These are phyloP conservation scores for Caenorhabditis inopinata DNA, from an alignment of 1,140 invertebrate species.

Conservation along the genomic window DNA sequence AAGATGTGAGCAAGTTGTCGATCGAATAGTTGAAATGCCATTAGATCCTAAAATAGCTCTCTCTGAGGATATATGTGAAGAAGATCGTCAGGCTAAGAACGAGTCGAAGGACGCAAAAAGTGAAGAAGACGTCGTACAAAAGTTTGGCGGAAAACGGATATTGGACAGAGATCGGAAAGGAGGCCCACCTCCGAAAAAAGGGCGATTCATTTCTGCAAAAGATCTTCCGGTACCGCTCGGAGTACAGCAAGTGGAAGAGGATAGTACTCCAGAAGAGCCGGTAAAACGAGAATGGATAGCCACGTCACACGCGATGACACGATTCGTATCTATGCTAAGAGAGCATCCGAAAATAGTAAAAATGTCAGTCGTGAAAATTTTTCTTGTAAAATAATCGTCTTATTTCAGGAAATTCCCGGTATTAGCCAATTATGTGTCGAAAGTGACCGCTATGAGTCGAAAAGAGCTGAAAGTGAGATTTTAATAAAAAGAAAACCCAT, in stretches of 20 bases:
- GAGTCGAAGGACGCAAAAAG: not conserved
- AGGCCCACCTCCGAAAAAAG: not conserved
- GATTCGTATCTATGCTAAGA: slow-evolving; percentile 2
- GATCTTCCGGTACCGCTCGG: not conserved
- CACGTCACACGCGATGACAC: not conserved
- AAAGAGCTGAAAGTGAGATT: not conserved
- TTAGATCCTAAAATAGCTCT: not conserved
- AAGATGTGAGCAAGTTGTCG: slow-evolving; percentile 1
- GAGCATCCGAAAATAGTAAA: slow-evolving; percentile 1
- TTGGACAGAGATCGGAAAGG: not conserved
- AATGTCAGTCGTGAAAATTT: not conserved
- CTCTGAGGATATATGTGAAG: slow-evolving; percentile 1
- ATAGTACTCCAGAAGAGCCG: not conserved
- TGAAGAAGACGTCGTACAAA: not conserved
- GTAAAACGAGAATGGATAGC: not conserved
- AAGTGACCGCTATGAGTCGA: not conserved
- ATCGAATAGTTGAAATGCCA: not conserved
- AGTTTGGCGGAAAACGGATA: not conserved
- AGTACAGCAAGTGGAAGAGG: not conserved
- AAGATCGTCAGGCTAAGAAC: not conserved
- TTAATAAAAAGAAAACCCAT: no score
- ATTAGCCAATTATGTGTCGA: not conserved
- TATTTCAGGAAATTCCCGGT: not conserved
- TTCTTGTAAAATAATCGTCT: no score
- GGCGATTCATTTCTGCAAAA: not conserved